These are phyloP conservation scores for Neopipo cinnamomea DNA, from an alignment of 2,113 vertebrate genomes.

Conservation along the genomic window DNA sequence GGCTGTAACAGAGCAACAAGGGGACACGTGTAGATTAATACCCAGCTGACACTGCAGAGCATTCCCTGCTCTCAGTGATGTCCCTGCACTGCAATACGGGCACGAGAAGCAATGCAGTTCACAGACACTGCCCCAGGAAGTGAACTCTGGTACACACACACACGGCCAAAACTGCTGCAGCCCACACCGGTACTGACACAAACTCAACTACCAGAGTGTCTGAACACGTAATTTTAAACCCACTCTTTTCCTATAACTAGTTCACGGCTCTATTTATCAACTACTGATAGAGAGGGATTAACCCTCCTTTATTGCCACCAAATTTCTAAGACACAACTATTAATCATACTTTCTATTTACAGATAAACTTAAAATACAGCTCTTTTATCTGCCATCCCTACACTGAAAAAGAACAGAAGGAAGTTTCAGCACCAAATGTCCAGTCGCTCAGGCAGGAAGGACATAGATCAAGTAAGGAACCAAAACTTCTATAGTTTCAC, in stretches of 20 bases:
- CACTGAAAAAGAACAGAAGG: background rate
- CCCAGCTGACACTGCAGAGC: background rate
- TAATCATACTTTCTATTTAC: background rate
- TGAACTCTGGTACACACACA: background rate
- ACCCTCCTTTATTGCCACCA: background rate
- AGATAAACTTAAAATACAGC: background rate
- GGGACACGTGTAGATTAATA: background rate
- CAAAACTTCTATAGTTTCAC: background rate
- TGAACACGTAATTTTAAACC: background rate
- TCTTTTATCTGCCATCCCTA: background rate
- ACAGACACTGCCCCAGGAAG: background rate
- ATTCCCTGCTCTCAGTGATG: background rate
- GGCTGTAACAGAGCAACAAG: slow-evolving; percentile 25
- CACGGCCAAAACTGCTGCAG: background rate
- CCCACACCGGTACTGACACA: background rate
- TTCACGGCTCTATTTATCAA: background rate
- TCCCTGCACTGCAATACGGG: background rate
- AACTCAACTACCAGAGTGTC: background rate
- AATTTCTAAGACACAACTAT: background rate
- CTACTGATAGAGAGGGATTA: background rate
- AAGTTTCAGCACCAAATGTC: background rate
- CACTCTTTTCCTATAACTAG: background rate
- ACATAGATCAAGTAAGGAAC: background rate
- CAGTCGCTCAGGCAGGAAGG: background rate
- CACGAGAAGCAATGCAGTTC: background rate